These are phyloP conservation scores for Heterochromis multidens DNA, from an alignment of 2,113 vertebrate species.

Conservation along the genomic window DNA sequence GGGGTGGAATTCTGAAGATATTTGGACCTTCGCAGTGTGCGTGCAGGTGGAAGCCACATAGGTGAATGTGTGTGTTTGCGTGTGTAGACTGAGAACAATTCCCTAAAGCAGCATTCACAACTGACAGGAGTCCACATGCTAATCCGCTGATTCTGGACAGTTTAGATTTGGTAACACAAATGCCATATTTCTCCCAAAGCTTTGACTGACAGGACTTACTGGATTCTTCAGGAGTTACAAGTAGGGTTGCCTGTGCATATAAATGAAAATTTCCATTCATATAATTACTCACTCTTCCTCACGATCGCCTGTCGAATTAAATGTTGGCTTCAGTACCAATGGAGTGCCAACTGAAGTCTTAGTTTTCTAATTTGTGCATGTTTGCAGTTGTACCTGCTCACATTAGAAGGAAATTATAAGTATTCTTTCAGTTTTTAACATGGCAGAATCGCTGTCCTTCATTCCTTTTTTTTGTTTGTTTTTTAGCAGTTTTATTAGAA, in stretches of 20 bases:
- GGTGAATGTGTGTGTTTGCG: neutral
- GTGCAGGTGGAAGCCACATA: neutral
- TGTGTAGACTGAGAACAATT: neutral
- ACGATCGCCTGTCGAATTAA: neutral
- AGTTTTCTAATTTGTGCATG: neutral
- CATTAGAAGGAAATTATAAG: neutral
- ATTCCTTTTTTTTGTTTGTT: neutral
- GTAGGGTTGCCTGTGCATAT: neutral
- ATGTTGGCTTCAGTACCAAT: neutral
- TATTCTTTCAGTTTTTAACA: neutral
- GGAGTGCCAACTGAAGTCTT: neutral
- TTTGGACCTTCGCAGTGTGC: conserved; percentile 2
- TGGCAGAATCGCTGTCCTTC: neutral
- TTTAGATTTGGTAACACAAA: conserved; percentile 19
- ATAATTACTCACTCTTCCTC: neutral
- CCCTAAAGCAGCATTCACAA: neutral
- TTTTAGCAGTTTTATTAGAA: neutral
- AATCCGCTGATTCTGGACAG: conserved; percentile 32
- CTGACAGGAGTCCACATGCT: neutral
- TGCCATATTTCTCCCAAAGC: conserved; percentile 7
- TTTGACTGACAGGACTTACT: conserved; percentile 43
- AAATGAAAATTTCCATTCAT: neutral
- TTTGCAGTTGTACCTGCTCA: neutral
- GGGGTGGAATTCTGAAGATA: conserved; percentile 35
- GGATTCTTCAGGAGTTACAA: neutral